These are phyloP conservation scores for Celastrina argiolus DNA, from an alignment of 2,888 invertebrate species.

Conservation along the genomic window DNA sequence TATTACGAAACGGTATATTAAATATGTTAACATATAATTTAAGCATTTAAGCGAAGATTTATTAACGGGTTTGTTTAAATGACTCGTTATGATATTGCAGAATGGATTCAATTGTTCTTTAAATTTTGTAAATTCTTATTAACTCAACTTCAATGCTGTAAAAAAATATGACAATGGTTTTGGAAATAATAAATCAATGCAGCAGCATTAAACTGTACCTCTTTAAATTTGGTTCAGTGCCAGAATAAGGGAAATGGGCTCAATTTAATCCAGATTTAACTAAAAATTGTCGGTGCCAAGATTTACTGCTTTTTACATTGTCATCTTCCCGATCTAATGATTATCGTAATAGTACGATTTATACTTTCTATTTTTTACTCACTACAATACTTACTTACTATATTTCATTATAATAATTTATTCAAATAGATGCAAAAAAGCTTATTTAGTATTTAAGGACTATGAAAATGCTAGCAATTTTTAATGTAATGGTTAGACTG, in stretches of 20 bases:
- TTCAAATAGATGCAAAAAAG: no score
- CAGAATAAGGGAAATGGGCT: slow-evolving; percentile 24
- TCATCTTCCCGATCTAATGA: slow-evolving; percentile 11
- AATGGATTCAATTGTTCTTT: no score
- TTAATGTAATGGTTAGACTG: no score
- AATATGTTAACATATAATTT: not conserved
- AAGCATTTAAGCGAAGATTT: not conserved
- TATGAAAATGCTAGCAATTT: no score
- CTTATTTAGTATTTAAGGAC: no score
- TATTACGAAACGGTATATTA: not conserved
- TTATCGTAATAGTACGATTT: not conserved
- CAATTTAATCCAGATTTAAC: slow-evolving; percentile 23
- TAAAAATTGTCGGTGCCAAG: slow-evolving; percentile 21
- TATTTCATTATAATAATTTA: no score
- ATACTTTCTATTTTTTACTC: no score
- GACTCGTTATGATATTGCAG: no score
- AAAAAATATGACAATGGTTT: not conserved
- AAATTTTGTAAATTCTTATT: no score
- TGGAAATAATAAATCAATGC: slow-evolving; percentile 12
- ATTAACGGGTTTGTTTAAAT: not conserved
- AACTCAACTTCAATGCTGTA: not conserved
- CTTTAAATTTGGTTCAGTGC: slow-evolving; percentile 20
- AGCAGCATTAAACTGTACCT: not conserved
- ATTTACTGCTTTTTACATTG: slow-evolving; percentile 17
- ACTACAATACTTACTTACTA: no score